Evolutionary conservation across 2,797 vertebrate species (phyloP), one percentile per base, ranked within the genome.

Genomic region (Diplodus sargus): DNA sequence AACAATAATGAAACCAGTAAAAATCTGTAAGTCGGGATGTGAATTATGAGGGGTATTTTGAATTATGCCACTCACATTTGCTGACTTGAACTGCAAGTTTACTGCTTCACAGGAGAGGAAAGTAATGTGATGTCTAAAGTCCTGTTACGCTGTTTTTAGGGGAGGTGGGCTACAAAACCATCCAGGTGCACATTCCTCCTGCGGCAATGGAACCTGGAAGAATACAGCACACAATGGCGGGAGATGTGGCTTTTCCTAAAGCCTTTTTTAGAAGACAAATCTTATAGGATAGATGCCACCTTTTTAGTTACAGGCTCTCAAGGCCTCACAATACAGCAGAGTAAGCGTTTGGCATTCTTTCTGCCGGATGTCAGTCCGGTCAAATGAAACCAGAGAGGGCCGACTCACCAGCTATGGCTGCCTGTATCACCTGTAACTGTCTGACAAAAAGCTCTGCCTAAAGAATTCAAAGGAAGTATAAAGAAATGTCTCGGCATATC

Each of bases 291-390:
- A 23, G 53, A 74, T 51, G 59, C 64, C 79, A 74, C 76, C 56
- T 79, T 49, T 52, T 49, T 52, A 63, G 52, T 61, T 68, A 22
- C 39, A 64, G 53, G 75, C 76, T 69, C 60, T 71, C 43, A 60
- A 43, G 64, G 28, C 49, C 57, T 61, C 28, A 47, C 76, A 74
- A 56, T 84, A 66, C 60, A 76, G n/a, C 45, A 51, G 53, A 61
- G 69, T 22, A 68, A 68, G 79, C 77, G 69, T 82, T 84, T 74
- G 69, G 70, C 47, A 79, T 74, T 74, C 52, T 60, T 48, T 74
- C 52, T 82, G 69, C 30, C 61, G 70, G 65, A 79, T 70, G 47
- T 65, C 56, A 84, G 72, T 51, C 42, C 73, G 77, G 79, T 77
- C 73, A 68, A 22, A 78, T 82, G 72, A 79, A 86, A 84, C 69